Evolutionary conservation across 2,888 invertebrate genomes (phyloP).

Genomic region (Hoplodrina ambigua): DNA sequence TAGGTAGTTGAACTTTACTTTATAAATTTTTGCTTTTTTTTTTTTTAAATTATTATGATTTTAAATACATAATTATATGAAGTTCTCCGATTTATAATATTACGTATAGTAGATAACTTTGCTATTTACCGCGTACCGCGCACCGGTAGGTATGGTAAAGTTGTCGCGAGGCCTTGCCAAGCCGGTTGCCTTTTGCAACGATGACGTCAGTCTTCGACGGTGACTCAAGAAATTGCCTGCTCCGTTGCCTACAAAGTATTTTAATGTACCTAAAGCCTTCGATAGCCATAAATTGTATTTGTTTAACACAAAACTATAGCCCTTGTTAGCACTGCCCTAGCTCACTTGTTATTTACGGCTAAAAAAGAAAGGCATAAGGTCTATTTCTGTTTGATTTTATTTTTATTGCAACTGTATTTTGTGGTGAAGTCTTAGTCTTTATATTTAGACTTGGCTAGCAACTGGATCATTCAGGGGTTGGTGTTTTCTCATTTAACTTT

Average conservation of each 20-base stretch:
- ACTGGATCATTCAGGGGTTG: slow-evolving; percentile 11
- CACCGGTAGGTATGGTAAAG: slow-evolving; percentile 57
- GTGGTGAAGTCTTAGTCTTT: slow-evolving; percentile 23
- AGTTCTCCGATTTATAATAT: background rate
- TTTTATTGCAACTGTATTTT: slow-evolving; percentile 36
- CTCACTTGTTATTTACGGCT: slow-evolving; percentile 53
- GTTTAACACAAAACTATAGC: slow-evolving; percentile 64
- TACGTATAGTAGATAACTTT: slow-evolving; percentile 31
- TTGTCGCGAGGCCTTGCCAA: slow-evolving; percentile 77
- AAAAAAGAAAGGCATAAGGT: slow-evolving; percentile 42
- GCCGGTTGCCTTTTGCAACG: slow-evolving; percentile 80
- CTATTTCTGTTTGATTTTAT: slow-evolving; percentile 39
- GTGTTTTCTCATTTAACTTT: background rate
- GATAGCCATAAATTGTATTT: slow-evolving; percentile 65
- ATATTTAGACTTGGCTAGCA: slow-evolving; percentile 12
- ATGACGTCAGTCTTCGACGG: slow-evolving; percentile 80
- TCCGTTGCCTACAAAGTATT: slow-evolving; percentile 69
- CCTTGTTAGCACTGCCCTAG: slow-evolving; percentile 62
- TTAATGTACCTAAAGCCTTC: slow-evolving; percentile 70
- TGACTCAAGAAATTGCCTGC: slow-evolving; percentile 75
- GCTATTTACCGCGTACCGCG: slow-evolving; percentile 46
- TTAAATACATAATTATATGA: background rate
- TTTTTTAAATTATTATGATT: too few species aligned
- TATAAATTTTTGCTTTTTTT: too few species aligned
- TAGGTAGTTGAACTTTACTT: too few species aligned